Evolutionary conservation across 1,140 invertebrate species (phyloP), one percentile per base, ranked within the genome.

Genomic region (Drosophila oshimai): DNA sequence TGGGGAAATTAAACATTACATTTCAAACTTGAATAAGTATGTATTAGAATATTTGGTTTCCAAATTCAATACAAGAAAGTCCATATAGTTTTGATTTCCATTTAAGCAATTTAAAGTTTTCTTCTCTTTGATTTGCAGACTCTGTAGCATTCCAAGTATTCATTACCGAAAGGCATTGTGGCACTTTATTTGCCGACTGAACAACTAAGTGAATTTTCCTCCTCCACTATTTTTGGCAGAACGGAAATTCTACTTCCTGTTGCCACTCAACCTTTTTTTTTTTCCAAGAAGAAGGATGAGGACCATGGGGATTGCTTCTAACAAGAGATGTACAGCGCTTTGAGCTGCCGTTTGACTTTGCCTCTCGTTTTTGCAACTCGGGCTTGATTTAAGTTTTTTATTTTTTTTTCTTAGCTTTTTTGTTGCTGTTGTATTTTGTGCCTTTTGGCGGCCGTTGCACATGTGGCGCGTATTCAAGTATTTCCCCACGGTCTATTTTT

Each of bases 401-500:
- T 22, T 13, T 54, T 58, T 64, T 45, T 24, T 33, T 34, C 17
- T 44, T 54, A 20, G 44, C 29, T 60, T 50, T 36, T 31, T 62
- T 64, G 22, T 68, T 50, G 45, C 24, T 55, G 22, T 64, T 65
- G 62, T 65, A 13, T 44, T 64, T 28, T 31, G 9, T 51, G 62
- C 49, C 74, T 84, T 80, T 86, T 74, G 80, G 75, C 79, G 65
- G 75, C 71, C 72, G 73, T 78, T 74, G 81, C 87, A 83, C 87
- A 89, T 89, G 87, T 87, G 81, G 61, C 77, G 74, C 74, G 58
- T 60, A 88, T 83, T 88, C 87, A 87, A 79, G 87, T 89, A 87
- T 89, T 89, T 83, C 74, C 80, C 80, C 80, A 83, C 68, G 57
- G 75, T 83, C 87, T 89, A 89, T 89, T 89, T 89, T 87, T 89